Conservation (phyloP, 2,888 invertebrate genomes). For the Xanthia icteritia region DNA sequence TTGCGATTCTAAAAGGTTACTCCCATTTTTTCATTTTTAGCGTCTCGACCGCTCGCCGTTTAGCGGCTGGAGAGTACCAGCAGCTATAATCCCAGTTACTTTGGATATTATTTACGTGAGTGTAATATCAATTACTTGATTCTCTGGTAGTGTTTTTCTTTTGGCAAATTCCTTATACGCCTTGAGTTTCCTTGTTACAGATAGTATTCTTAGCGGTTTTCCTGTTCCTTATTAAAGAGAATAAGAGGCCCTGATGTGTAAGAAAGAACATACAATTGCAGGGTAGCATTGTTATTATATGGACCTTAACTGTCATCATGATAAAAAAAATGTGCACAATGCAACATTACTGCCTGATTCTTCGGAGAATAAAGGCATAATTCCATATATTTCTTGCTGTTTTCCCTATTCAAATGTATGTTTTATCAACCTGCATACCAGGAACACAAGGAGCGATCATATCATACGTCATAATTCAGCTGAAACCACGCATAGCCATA, state of each 20-base stretch:
- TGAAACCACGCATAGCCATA: constrained; percentile 43
- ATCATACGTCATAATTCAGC: constrained; percentile 40
- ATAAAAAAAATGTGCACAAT: background rate
- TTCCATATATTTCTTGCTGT: constrained; percentile 1
- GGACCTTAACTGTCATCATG: background rate
- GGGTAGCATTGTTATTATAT: background rate
- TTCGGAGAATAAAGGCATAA: constrained; percentile 4
- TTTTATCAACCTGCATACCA: constrained; percentile 33
- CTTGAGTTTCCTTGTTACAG: background rate
- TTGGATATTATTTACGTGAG: constrained; percentile 27
- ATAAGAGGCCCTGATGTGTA: background rate
- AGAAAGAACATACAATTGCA: background rate
- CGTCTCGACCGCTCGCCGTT: background rate
- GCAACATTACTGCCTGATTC: background rate
- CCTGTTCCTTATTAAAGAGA: background rate
- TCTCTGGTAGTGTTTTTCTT: constrained; percentile 5
- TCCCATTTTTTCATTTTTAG: constrained; percentile 33
- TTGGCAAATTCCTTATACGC: background rate
- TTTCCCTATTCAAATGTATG: constrained; percentile 20
- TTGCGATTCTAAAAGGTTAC: constrained; percentile 32
- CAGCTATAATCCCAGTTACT: constrained; percentile 3
- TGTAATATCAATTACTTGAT: constrained; percentile 14
- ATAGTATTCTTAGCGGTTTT: constrained; percentile 3
- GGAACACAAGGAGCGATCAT: constrained; percentile 46
- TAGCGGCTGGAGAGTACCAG: constrained; percentile 2